A percentile compares a stretch with the other conserved stretches of the same genome.
These are phyloP conservation scores for Setophaga petechia DNA, from an alignment of 2,113 vertebrate species.

Conservation along the genomic window DNA sequence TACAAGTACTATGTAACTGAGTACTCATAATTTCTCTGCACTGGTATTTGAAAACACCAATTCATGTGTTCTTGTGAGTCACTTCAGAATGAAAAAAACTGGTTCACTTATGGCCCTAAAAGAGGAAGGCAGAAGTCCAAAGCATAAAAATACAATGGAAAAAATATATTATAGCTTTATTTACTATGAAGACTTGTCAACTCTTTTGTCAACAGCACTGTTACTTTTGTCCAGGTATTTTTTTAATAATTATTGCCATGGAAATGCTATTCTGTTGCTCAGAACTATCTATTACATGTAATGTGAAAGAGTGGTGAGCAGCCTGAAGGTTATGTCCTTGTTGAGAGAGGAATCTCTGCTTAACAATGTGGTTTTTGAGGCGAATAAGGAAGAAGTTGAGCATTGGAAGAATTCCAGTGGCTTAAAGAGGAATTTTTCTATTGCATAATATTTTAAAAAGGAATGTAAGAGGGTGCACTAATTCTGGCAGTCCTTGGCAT, in stretches of 20 bases:
- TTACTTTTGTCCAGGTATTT: not conserved
- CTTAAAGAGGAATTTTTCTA: not conserved
- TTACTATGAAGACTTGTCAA: not conserved
- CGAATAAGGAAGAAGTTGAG: not conserved
- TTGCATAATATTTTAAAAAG: not conserved
- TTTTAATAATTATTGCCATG: not conserved
- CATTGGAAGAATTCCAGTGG: not conserved
- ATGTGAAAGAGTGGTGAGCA: not conserved
- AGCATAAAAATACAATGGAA: not conserved
- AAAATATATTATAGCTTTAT: not conserved
- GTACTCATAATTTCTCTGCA: not conserved
- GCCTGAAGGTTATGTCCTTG: not conserved
- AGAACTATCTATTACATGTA: not conserved
- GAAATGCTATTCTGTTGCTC: not conserved
- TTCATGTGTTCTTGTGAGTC: not conserved
- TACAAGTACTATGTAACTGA: not conserved
- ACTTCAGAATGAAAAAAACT: not conserved
- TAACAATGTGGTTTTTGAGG: not conserved
- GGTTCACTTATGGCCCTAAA: not conserved
- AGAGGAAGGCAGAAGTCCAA: not conserved
- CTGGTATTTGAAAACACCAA: not conserved
- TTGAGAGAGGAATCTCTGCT: not conserved
- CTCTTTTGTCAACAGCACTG: not conserved
- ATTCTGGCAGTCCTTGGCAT: not conserved
- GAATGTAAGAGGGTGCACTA: not conserved